Evolutionary conservation across 2,797 vertebrate species (phyloP).

Genomic region (Spea hammondii): DNA sequence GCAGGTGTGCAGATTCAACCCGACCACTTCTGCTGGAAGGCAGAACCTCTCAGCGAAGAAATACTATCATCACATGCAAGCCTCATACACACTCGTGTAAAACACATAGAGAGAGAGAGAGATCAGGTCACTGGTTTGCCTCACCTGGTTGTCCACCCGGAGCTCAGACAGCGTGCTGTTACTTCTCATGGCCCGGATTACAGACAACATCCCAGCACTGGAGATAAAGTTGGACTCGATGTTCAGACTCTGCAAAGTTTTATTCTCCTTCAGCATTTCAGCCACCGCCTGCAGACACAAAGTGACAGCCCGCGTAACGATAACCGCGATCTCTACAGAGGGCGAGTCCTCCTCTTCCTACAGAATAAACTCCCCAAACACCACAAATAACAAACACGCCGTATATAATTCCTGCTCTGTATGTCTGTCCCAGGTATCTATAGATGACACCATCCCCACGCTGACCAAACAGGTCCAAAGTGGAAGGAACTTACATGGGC

Average conservation of each 20-base stretch:
- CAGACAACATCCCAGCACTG: conserved; percentile 81
- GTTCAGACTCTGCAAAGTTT: conserved; percentile 85
- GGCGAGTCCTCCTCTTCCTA: too few species aligned
- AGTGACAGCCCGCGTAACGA: neutral
- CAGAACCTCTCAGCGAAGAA: too few species aligned
- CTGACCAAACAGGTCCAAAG: neutral
- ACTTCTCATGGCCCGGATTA: conserved; percentile 79
- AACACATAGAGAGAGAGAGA: neutral
- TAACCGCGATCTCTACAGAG: too few species aligned
- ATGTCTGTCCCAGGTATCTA: too few species aligned
- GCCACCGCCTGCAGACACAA: conserved; percentile 76
- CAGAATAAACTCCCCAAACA: too few species aligned
- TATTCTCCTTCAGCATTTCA: conserved; percentile 89
- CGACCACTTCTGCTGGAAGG: too few species aligned
- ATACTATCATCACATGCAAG: too few species aligned
- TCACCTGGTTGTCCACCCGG: conserved; percentile 92
- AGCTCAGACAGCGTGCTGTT: conserved; percentile 83
- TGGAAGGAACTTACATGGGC: conserved; percentile 68
- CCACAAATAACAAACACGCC: too few species aligned
- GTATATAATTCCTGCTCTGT: too few species aligned
- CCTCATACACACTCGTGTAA: too few species aligned
- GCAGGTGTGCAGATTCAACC: too few species aligned
- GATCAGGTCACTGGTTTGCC: neutral
- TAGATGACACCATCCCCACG: neutral
- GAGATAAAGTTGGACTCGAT: conserved; percentile 97